Evolutionary conservation across 2,113 vertebrate genomes (phyloP).

Genomic region (Calidris pygmaea): DNA sequence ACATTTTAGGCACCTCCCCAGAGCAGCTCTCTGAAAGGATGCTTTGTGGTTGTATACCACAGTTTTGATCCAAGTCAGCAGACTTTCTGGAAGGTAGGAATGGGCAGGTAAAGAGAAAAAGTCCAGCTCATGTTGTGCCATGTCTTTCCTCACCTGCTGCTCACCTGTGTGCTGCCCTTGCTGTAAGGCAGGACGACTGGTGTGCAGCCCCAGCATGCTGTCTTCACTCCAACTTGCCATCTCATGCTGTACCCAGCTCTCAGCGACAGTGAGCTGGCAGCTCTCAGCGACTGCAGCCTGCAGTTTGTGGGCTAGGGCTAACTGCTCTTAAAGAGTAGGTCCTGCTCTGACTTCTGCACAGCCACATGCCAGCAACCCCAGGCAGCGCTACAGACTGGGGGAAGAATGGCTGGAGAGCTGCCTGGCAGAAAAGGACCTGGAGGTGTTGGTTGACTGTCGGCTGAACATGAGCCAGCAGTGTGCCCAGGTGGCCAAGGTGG

Average conservation of each 20-base stretch:
- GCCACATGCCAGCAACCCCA: not conserved
- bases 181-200: not conserved
- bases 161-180: not conserved
- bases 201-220: not conserved
- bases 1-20: accelerated
- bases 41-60: not conserved
- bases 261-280: not conserved
- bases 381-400: too few relatives aligned
- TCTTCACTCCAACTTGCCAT: not conserved
- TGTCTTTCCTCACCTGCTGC: not conserved
- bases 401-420: too few relatives aligned
- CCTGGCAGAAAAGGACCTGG: too few relatives aligned
- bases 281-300: not conserved
- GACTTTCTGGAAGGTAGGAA: not conserved
- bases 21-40: not conserved
- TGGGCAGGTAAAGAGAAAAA: not conserved
- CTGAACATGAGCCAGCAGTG: too few relatives aligned
- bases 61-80: not conserved
- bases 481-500: too few relatives aligned
- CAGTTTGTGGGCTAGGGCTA: not conserved
- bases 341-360: not conserved
- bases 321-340: not conserved
- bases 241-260: not conserved
- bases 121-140: not conserved
- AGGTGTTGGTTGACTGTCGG: too few relatives aligned